These are phyloP conservation scores for Eupithecia abbreviata DNA, from an alignment of 2,888 invertebrate genomes.

Conservation along the genomic window DNA sequence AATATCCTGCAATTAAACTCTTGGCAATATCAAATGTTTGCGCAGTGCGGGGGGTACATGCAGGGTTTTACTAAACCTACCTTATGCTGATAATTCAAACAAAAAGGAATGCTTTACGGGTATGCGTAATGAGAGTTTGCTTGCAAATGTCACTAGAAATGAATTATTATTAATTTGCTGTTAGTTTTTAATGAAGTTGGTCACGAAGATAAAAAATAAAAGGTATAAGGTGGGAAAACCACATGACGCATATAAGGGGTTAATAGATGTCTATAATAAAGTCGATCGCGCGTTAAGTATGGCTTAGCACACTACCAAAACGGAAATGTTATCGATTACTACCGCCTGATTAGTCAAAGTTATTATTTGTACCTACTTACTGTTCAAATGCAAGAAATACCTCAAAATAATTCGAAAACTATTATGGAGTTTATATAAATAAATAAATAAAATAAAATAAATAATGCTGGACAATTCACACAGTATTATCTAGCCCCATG, in stretches of 20 bases:
- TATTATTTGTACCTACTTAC: too few species aligned
- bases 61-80: not conserved
- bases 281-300: too few species aligned
- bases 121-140: not conserved
- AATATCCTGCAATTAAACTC: not conserved
- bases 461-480: too few species aligned
- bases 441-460: too few species aligned
- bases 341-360: too few species aligned
- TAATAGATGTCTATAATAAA: not conserved
- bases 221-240: not conserved
- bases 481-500: too few species aligned
- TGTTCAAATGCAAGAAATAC: too few species aligned
- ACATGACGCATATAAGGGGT: not conserved
- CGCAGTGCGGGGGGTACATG: slow-evolving; percentile 9
- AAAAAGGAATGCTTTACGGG: not conserved
- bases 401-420: too few species aligned
- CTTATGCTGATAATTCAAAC: not conserved
- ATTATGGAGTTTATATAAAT: too few species aligned
- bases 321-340: too few species aligned
- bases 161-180: not conserved
- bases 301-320: too few species aligned
- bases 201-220: not conserved
- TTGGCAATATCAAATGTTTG: slow-evolving; percentile 16
- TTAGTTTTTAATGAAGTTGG: not conserved
- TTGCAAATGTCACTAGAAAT: not conserved